Evolutionary conservation across 2,797 vertebrate species (phyloP).

Genomic region (Scolopax rusticola): DNA sequence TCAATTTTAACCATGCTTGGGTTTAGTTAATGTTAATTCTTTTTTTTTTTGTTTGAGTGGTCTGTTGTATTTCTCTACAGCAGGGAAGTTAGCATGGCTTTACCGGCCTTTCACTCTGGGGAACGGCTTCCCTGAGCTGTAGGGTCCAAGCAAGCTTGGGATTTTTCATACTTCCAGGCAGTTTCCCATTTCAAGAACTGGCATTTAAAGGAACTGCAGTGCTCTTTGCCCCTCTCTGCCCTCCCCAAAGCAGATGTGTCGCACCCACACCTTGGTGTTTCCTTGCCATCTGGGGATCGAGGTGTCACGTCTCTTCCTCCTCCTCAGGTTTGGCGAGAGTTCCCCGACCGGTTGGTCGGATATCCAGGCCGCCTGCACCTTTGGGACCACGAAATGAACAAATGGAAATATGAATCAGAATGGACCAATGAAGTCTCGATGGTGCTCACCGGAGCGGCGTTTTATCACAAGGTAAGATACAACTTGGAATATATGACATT

Average conservation of each 20-base stretch:
- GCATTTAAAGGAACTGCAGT: neutral
- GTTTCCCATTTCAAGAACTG: neutral
- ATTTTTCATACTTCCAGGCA: neutral
- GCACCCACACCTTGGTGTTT: neutral
- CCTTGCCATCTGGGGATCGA: neutral
- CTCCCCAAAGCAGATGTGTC: neutral
- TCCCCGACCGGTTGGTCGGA: constrained; percentile 96
- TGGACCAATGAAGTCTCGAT: constrained; percentile 99
- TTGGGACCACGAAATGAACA: constrained; percentile 98
- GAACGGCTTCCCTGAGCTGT: neutral
- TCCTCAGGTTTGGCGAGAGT: constrained; percentile 95
- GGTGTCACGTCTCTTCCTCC: neutral
- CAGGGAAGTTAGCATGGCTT: neutral
- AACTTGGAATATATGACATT: neutral
- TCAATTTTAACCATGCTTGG: constrained; percentile 3
- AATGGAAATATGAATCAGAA: constrained; percentile 99
- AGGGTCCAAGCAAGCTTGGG: neutral
- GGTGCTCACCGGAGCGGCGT: constrained; percentile 97
- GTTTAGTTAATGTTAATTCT: neutral
- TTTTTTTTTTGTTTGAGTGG: neutral
- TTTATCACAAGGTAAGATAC: constrained; percentile 92
- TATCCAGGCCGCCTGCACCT: constrained; percentile 97
- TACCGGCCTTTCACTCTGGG: neutral
- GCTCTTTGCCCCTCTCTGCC: neutral
- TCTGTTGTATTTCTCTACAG: neutral